Evolutionary conservation across 2,113 vertebrate species (phyloP).

Genomic region (Eira barbara): DNA sequence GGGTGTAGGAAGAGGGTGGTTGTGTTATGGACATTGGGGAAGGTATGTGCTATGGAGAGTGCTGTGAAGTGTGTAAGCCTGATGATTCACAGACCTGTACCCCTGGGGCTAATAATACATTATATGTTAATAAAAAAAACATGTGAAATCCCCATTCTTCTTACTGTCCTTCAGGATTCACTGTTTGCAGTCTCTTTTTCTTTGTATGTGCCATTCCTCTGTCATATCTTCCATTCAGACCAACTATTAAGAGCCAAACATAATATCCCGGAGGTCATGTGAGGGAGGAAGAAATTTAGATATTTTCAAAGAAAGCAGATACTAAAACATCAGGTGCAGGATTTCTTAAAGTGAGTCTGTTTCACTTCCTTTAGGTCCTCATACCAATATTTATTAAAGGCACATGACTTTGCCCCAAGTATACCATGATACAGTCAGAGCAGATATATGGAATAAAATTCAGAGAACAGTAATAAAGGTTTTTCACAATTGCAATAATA

Average conservation of each 20-base stretch:
- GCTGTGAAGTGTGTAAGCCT: no score
- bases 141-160: not conserved
- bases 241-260: not conserved
- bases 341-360: not conserved
- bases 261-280: not conserved
- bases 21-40: no score
- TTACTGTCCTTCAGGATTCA: not conserved
- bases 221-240: not conserved
- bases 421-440: not conserved
- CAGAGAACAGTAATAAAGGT: not conserved
- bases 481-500: not conserved
- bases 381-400: not conserved
- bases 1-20: no score
- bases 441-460: not conserved
- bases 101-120: no score
- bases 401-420: not conserved
- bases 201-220: not conserved
- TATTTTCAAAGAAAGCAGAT: not conserved
- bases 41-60: no score
- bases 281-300: not conserved
- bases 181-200: not conserved
- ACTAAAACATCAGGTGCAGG: not conserved
- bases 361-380: not conserved
- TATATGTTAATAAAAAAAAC: not conserved
- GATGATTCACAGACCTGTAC: no score